Evolutionary conservation across 2,888 invertebrate genomes (phyloP).

Genomic region (Sepioteuthis lessoniana): DNA sequence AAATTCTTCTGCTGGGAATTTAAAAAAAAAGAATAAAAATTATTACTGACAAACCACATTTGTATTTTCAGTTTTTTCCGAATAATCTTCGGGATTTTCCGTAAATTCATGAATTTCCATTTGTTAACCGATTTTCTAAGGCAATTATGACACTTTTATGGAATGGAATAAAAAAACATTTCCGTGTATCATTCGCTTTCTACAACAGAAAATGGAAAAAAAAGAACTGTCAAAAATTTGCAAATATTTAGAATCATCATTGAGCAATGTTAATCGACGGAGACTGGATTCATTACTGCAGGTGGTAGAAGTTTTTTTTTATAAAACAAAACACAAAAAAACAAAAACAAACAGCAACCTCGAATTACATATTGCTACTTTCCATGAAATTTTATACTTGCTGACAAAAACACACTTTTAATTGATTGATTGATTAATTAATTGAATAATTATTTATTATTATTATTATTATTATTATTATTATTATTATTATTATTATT

Average conservation of each 20-base stretch:
- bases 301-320: neutral
- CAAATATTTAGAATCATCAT: neutral
- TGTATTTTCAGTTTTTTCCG: neutral
- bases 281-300: neutral
- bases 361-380: neutral
- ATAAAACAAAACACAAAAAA: neutral
- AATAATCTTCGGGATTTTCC: neutral
- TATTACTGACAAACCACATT: neutral
- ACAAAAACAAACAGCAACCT: neutral
- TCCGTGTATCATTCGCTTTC: neutral
- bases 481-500: no score
- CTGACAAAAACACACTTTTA: neutral
- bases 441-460: no score
- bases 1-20: neutral
- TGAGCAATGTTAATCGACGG: neutral
- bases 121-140: neutral
- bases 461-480: no score
- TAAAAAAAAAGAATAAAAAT: neutral
- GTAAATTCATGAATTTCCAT: neutral
- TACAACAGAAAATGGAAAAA: neutral
- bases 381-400: neutral
- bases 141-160: neutral
- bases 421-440: no score
- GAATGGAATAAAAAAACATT: neutral
- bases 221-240: neutral